Evolutionary conservation across 37 sponge, comb jelly and placozoan species (phyloP).

Genomic region (Halichondria panicea): DNA sequence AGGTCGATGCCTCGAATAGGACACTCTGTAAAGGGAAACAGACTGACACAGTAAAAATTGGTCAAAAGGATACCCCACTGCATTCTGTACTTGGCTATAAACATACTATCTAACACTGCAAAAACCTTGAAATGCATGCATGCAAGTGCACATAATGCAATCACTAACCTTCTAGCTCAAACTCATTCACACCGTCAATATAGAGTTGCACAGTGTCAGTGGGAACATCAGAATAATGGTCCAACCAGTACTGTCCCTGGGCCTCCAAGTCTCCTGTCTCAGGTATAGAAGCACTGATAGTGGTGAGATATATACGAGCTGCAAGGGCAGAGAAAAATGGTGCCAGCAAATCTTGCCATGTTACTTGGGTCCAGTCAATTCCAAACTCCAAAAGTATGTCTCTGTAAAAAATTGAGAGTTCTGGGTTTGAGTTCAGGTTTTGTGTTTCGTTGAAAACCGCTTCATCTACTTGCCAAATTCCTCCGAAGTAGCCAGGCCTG

Average conservation of each 20-base stretch:
- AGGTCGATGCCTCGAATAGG: conserved; percentile 37
- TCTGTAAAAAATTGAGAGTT: neutral
- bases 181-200: neutral
- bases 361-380: conserved; percentile 21
- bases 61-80: neutral
- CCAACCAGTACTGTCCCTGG: conserved; percentile 29
- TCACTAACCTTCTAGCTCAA: conserved; percentile 31
- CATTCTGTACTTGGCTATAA: neutral
- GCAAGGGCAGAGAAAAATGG: conserved; percentile 41
- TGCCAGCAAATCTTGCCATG: conserved; percentile 13
- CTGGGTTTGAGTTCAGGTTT: neutral
- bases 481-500: conserved; percentile 39
- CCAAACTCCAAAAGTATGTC: neutral
- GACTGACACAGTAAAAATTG: neutral
- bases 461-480: conserved; percentile 57
- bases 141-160: neutral
- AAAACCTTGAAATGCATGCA: neutral
- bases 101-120: neutral
- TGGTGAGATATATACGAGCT: conserved; percentile 25
- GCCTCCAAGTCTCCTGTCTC: conserved; percentile 8
- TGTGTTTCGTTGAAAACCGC: conserved; percentile 13
- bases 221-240: conserved; percentile 4
- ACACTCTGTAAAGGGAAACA: conserved; percentile 9
- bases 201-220: conserved; percentile 20
- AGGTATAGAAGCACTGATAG: conserved; percentile 4